phyloP scores from a whole-genome alignment of 2,888 invertebrate species.

The Thumatha senex region DNA sequence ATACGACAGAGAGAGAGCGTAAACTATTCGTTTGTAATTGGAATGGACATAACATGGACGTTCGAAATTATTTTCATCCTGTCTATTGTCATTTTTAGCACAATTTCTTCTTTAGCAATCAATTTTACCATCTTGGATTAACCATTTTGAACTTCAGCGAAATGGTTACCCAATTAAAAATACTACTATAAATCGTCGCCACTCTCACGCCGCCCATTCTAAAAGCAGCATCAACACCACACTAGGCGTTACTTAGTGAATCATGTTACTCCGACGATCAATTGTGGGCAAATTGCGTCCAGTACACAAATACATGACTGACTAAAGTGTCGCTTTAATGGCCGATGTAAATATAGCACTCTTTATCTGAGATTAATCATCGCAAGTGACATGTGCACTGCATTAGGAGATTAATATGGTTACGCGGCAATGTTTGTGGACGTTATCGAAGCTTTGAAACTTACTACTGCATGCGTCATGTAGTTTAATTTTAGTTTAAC shows the following conservation, averaged over 20 bases:
- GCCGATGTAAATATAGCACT: constrained; percentile 27
- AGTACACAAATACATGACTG: constrained; percentile 48
- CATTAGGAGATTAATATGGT: constrained; percentile 1
- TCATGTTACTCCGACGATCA: constrained; percentile 48
- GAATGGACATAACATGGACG: too few relatives aligned
- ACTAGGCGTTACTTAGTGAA: constrained; percentile 47
- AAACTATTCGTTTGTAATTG: too few relatives aligned
- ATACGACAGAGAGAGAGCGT: too few relatives aligned
- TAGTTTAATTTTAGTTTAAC: background rate
- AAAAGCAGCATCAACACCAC: constrained; percentile 19
- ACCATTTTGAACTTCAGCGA: background rate
- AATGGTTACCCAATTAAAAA: background rate
- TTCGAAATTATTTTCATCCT: too few relatives aligned
- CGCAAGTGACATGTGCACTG: constrained; percentile 10
- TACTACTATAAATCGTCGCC: constrained; percentile 29
- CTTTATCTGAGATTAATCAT: constrained; percentile 16
- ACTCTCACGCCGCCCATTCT: constrained; percentile 18
- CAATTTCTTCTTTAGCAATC: too few relatives aligned
- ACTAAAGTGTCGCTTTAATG: constrained; percentile 41
- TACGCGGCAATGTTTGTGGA: background rate
- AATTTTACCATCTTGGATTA: background rate
- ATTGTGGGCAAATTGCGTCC: constrained; percentile 48
- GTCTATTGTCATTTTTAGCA: too few relatives aligned
- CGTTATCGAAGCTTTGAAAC: background rate
- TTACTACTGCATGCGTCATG: background rate